Base-by-base conservation (phyloP, 2,113 vertebrate genomes). In the Ammospiza caudacuta region DNA sequence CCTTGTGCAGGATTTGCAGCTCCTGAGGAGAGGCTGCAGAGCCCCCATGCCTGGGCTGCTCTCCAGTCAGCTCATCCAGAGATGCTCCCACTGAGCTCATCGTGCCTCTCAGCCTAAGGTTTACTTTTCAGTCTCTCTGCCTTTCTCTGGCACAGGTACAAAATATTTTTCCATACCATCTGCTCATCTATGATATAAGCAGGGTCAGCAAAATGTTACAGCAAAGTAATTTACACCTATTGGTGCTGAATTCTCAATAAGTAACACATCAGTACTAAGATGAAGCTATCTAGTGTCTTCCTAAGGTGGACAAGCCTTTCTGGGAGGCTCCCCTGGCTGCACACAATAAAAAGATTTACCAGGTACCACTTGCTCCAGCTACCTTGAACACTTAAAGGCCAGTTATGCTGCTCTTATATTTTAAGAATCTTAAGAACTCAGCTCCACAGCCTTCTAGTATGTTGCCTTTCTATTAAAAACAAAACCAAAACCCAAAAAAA, bases 151-250 rank as follows among this genome's bases (percentile, higher is more conserved):
- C 78, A 24, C 49, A 67, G 54, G 55, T 27, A 92, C 70, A 94
- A 75, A 66, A 75, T 43, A 28, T 55, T 89, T 89, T 92, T 82
- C 87, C 62, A 49, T 66, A 37, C 91, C 88, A 95, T 92, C 96
- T 95, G 94, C 81, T 95, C 87, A 84, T 76, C 78, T 66, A 7
- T 35, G 68, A 67, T 75, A 94, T 49, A 89, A 82, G 62, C 66
- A 84, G 81, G 62, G 87, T 96, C 95, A 94, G 87, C 63, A 73
- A 67, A 83, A 89, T n/a, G 70, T 89, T 85, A 62, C 37, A 74
- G 73, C 76, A 35, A 85, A 89, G 74, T 62, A 63, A 87, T 78
- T 94, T 82, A 89, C 75, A 90, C 64, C 66, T 93, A 46, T 61
- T 89, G 77, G 33, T 35, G 51, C 76, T 83, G 88, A 81, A 46